phyloP scores from a whole-genome alignment of 2,888 invertebrate genomes.

The Chrysolina americana region DNA sequence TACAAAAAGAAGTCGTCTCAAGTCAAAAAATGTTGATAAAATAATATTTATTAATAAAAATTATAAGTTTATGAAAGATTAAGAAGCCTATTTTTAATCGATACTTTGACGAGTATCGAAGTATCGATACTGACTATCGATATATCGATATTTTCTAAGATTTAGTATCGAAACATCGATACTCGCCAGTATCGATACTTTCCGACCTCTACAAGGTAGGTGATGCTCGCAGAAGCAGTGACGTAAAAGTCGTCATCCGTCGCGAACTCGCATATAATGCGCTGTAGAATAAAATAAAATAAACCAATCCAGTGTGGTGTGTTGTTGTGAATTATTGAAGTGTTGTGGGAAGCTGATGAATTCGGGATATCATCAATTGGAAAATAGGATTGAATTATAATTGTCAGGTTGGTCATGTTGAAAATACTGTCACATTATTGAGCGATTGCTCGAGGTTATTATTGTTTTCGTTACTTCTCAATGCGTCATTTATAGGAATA shows the following conservation, averaged over 20 bases:
- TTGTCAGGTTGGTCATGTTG: not conserved
- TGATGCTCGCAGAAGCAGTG: conserved; percentile 32
- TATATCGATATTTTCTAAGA: too few relatives aligned
- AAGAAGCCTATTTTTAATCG: too few relatives aligned
- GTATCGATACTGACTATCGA: too few relatives aligned
- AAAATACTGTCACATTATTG: not conserved
- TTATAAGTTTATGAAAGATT: too few relatives aligned
- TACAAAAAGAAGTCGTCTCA: too few relatives aligned
- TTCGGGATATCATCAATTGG: not conserved
- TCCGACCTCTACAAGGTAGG: too few relatives aligned
- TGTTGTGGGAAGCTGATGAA: not conserved
- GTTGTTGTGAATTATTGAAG: not conserved
- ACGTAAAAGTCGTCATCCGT: conserved; percentile 36
- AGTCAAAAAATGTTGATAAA: too few relatives aligned
- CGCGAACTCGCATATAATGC: conserved; percentile 38
- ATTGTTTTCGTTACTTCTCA: not conserved
- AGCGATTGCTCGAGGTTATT: too few relatives aligned
- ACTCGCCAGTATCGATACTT: too few relatives aligned
- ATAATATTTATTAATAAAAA: too few relatives aligned
- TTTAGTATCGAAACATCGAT: too few relatives aligned
- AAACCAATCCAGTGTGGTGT: not conserved
- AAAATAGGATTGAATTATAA: not conserved
- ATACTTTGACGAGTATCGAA: too few relatives aligned
- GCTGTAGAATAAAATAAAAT: conserved; percentile 27
- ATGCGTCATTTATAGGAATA: not conserved